Conservation (phyloP, 2,888 invertebrate species). For the Enchytraeus crypticus region DNA sequence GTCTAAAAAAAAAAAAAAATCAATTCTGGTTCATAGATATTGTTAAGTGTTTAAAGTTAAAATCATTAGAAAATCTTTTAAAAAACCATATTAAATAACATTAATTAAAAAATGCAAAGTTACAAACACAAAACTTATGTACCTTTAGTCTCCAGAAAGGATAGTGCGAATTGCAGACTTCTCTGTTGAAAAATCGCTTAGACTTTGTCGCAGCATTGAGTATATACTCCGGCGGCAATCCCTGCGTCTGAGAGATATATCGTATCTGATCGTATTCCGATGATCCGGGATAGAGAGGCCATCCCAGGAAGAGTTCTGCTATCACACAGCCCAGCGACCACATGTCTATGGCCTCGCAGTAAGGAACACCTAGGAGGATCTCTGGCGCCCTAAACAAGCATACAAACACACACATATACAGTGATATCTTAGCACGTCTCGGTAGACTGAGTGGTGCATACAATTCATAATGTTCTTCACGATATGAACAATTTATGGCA, state of each 20-base stretch:
- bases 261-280: constrained; percentile 87
- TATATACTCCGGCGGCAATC: constrained; percentile 95
- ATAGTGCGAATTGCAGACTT: constrained; percentile 59
- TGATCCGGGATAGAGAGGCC: constrained; percentile 98
- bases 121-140: neutral
- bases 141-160: constrained; percentile 59
- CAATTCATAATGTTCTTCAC: too few species aligned
- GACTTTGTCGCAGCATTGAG: constrained; percentile 93
- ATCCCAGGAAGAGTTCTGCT: constrained; percentile 95
- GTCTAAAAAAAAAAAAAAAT: neutral
- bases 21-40: too few species aligned
- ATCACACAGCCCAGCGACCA: constrained; percentile 99
- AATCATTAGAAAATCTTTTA: neutral
- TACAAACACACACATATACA: neutral
- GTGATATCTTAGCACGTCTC: too few species aligned
- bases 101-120: neutral
- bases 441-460: too few species aligned
- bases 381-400: constrained; percentile 51
- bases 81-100: neutral
- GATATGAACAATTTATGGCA: too few species aligned
- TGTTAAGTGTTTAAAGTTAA: too few species aligned
- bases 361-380: constrained; percentile 65
- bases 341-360: constrained; percentile 99
- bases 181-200: constrained; percentile 93
- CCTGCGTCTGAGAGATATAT: constrained; percentile 93